These are phyloP conservation scores for Drosophila kepulauana DNA, from an alignment of 1,140 invertebrate genomes.

Conservation along the genomic window DNA sequence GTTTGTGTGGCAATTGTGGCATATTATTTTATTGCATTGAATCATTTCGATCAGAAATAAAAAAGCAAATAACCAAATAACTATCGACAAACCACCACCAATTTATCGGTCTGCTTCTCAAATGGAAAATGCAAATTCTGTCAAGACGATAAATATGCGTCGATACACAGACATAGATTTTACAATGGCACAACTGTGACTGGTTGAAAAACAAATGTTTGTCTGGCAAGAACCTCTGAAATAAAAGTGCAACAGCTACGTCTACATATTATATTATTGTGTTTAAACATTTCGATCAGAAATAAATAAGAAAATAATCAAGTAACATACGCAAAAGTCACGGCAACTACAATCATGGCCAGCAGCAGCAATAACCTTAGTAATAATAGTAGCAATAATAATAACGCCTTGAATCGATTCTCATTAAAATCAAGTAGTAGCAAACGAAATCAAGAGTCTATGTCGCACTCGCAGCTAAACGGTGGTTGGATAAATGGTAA, in stretches of 20 bases:
- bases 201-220: conserved; percentile 26
- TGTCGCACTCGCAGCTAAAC: conserved; percentile 92
- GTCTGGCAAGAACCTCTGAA: background rate
- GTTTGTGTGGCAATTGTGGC: conserved; percentile 7
- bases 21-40: too few species aligned
- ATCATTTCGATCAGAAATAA: background rate
- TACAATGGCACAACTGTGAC: conserved; percentile 22
- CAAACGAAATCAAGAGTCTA: conserved; percentile 85
- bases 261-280: background rate
- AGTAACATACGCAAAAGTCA: background rate
- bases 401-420: conserved; percentile 66
- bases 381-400: conserved; percentile 59
- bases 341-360: conserved; percentile 52
- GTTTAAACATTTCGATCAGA: background rate
- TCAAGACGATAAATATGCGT: conserved; percentile 8
- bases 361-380: conserved; percentile 61
- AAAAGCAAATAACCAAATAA: background rate
- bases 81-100: conserved; percentile 32
- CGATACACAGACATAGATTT: conserved; percentile 6
- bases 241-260: conserved; percentile 5
- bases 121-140: conserved; percentile 16
- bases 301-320: conserved; percentile 7
- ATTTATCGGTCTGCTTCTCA: conserved; percentile 19
- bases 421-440: conserved; percentile 66
- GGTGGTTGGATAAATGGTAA: conserved; percentile 92